phyloP scores from a whole-genome alignment of 2,888 invertebrate species.

The Zhuqinia jingwanae region DNA sequence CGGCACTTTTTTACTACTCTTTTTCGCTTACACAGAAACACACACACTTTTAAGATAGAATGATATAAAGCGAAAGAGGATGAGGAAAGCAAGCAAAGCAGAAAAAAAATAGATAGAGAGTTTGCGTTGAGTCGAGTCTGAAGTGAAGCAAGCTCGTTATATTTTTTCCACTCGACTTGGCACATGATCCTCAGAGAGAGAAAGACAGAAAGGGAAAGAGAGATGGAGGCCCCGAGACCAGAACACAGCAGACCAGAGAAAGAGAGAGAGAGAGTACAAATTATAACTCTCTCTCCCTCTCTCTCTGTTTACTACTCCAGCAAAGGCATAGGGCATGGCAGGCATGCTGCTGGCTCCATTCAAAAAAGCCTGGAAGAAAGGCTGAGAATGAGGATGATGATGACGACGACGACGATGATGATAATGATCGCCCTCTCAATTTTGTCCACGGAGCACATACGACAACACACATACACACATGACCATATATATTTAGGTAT shows the following conservation, averaged over 20 bases:
- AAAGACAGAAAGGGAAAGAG: neutral
- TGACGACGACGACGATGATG: slow-evolving; percentile 16
- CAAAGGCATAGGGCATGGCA: neutral
- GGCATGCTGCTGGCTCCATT: neutral
- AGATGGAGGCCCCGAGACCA: neutral
- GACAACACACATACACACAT: too few species aligned
- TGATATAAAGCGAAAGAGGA: neutral
- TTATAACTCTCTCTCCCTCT: neutral
- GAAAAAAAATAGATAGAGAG: neutral
- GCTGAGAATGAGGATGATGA: too few species aligned
- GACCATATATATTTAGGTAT: too few species aligned
- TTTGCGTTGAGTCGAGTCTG: slow-evolving; percentile 2
- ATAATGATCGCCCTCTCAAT: slow-evolving; percentile 7
- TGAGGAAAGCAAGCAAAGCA: slow-evolving; percentile 16
- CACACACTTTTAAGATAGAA: too few species aligned
- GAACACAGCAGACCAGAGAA: neutral
- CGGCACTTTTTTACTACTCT: neutral
- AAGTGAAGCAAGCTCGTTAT: slow-evolving; percentile 13
- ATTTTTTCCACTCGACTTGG: slow-evolving; percentile 53
- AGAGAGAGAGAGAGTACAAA: slow-evolving; percentile 19
- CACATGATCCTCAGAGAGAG: slow-evolving; percentile 42
- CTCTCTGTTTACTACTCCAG: neutral
- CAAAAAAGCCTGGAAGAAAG: neutral
- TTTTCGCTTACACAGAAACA: neutral
- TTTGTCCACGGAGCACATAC: neutral